phyloP scores from a whole-genome alignment of 2,797 vertebrate species.

The Poecilia picta region DNA sequence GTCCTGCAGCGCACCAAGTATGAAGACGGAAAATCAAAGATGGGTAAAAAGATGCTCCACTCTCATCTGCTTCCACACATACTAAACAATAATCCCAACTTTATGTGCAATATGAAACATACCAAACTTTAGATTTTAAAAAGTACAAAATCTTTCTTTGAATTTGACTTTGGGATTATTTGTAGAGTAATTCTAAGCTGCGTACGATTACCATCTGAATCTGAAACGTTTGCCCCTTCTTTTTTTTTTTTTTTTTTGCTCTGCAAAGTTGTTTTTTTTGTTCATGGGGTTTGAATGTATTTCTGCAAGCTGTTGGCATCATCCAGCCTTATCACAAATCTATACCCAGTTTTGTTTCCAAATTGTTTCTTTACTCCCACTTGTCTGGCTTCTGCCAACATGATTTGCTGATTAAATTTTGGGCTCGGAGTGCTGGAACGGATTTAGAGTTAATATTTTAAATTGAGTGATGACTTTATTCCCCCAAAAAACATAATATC shows the following conservation, averaged over 20 bases:
- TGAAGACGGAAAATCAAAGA: conserved; percentile 96
- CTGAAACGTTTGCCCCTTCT: neutral
- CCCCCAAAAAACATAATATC: conserved; percentile 44
- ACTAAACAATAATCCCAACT: neutral
- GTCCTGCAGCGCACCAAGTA: conserved; percentile 97
- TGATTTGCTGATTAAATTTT: conserved; percentile 68
- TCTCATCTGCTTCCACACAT: conserved; percentile 4
- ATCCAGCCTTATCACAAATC: neutral
- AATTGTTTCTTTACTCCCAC: conserved; percentile 27
- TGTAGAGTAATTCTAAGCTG: neutral
- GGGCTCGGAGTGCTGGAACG: conserved; percentile 40
- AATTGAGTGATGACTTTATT: conserved; percentile 57
- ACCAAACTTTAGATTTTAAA: neutral
- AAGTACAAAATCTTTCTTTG: neutral
- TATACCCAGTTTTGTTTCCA: conserved; percentile 4
- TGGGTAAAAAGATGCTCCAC: conserved; percentile 83
- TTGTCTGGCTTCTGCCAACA: conserved; percentile 44
- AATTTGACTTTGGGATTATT: neutral
- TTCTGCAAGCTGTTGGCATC: neutral
- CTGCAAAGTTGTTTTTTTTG: neutral
- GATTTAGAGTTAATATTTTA: conserved; percentile 71
- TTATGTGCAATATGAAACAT: neutral
- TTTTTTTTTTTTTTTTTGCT: neutral
- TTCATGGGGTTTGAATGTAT: neutral
- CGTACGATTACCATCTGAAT: neutral